Base-by-base conservation (phyloP, 2,113 vertebrate genomes). In the Regulus satrapa region DNA sequence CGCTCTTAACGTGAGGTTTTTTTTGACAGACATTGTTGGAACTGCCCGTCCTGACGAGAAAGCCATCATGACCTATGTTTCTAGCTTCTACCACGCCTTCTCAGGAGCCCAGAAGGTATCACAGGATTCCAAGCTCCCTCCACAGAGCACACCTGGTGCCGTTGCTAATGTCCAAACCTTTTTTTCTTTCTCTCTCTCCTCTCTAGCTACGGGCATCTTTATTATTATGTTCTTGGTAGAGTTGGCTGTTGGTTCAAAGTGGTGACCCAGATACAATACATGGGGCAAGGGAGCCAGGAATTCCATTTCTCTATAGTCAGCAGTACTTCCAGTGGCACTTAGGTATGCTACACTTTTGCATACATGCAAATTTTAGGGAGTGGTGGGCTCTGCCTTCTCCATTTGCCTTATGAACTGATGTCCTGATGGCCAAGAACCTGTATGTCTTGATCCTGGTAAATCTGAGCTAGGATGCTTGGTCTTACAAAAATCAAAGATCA, bases 61-160 rank as follows among this genome's bases (percentile, higher is more conserved):
- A 97, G 99, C 99, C 97, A 99, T 99, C 98, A 99, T 99, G 99
- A 99, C 99, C 98, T 99, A 99, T 91, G 99, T 99, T 97, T 99
- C 99, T 98, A 99, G 99, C 98, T 99, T 99, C 99, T 99, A 99
- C 99, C 99, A 99, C 91, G 99, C 99, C 98, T 99, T 99, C 98
- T 99, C 99, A 74, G 99, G 99, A 98, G 99, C 99, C 96, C 99
- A 99, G 99, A 99, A 99, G 99, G 99, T 99, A 99, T 99, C 98
- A 16, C 97, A 96, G 98, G 99, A 98, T 98, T 97, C 98, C 97
- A 97, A 96, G 95, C 97, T 94, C 95, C 87, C 91, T 96, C 97
- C 97, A 97, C 94, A 96, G 93, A 95, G 96, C 97, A 94, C 97
- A 96, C 95, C 98, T 97, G 95, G 93, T 97, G 97, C 95, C 96